Evolutionary conservation across 2,113 vertebrate species (phyloP), one percentile per base, ranked within the genome.

Genomic region (Leptosomus discolor): DNA sequence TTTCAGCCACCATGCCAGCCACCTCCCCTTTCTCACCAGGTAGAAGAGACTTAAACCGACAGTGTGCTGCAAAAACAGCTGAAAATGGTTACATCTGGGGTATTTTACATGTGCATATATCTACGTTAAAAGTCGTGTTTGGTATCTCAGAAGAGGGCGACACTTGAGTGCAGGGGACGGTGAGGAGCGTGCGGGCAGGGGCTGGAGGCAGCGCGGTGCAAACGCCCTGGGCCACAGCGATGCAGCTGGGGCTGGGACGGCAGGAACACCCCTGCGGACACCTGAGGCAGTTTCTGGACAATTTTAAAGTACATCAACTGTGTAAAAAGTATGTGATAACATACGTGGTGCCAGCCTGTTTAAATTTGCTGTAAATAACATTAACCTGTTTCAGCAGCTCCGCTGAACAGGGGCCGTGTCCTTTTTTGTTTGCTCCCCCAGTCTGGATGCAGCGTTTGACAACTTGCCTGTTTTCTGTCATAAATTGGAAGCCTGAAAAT

Each of bases 161-260:
- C 34, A 12, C 51, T 26, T 34, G 39, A 34, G 53, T 15, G 46
- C 9, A 2, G 0, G 12, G 45, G 34, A 7, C 9, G 3, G 1
- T 36, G 16, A 22, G 22, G 30, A 6, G 4, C 0, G 0, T 41
- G 53, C 1, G 4, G 34, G 45, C 43, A 39, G 24, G 75, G 0
- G 6, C 45, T 7, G 9, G 53, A 11, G 58, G 43, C 23, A 22
- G n/a, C 7, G 12, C 14, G 15, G 21, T 15, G 32, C 3, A 7
- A 54, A 22, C 0, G 6, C 37, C 37, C 34, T 2, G 4, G 13
- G 17, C 4, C 3, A 22, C 61, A 53, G 39, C 1, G 6, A 11
- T 0, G 10, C 16, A 37, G 22, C 22, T 0, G 3, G 37, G 29
- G 54, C 60, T 46, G 45, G 37, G n/a, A 5, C 0, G 0, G 24